Conservation (phyloP, 2,113 vertebrate genomes). For the Podiceps cristatus region DNA sequence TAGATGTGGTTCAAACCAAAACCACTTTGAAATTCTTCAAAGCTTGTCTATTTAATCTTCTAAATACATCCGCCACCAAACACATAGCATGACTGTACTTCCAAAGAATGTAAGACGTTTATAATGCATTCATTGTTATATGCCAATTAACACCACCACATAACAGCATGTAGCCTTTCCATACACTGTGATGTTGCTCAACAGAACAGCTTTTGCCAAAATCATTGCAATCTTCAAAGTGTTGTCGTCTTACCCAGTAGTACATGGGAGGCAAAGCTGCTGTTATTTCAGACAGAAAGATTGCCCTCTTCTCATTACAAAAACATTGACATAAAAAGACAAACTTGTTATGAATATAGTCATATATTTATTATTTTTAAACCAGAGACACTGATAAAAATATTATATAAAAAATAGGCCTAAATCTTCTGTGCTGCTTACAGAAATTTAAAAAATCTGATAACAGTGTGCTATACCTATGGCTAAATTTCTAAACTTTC, state of each 20-base stretch:
- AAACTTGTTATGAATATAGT: neutral
- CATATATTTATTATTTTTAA: neutral
- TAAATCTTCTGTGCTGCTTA: neutral
- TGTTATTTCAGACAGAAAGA: neutral
- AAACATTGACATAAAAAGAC: neutral
- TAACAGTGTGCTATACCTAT: neutral
- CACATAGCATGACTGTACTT: neutral
- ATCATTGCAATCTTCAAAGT: constrained; percentile 13
- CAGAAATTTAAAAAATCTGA: neutral
- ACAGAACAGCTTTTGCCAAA: neutral
- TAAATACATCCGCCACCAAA: neutral
- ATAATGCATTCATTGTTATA: neutral
- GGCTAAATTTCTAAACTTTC: neutral
- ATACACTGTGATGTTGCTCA: constrained; percentile 10
- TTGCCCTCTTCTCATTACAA: neutral
- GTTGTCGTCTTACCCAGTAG: neutral
- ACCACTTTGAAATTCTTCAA: constrained; percentile 34
- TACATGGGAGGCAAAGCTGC: neutral
- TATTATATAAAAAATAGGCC: neutral
- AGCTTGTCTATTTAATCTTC: neutral
- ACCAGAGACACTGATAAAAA: neutral
- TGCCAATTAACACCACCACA: constrained; percentile 3
- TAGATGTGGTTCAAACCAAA: constrained; percentile 11
- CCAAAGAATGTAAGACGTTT: neutral
- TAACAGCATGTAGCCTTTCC: neutral